Base-by-base conservation (phyloP, 2,797 vertebrate species). In the Siniperca obscura region DNA sequence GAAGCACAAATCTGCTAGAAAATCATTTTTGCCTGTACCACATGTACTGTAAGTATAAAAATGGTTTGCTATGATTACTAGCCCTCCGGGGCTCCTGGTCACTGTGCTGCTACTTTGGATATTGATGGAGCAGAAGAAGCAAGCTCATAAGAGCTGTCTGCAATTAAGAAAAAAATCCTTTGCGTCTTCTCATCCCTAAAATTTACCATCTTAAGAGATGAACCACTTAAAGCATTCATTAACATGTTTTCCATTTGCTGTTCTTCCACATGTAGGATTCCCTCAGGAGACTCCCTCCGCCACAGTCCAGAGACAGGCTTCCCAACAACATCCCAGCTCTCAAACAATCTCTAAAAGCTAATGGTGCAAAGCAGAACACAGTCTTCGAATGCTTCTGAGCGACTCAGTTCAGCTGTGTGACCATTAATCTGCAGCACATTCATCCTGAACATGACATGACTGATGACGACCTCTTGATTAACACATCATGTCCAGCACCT, bases 391-490 rank as follows among this genome's bases (percentile, higher is more conserved):
- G 65, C 71, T 56, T 78, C 74, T 7, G 66, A 64, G 71, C 55
- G 25, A 72, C 68, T 84, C 76, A 36, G 34, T 68, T 71, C 59
- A 60, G 71, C 70, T 17, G 36, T 27, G 48, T 57, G 74, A 34
- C 69, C 70, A 74, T 85, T 70, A 74, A 74, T 69, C 86, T 83
- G 52, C 85, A 60, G 78, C 57, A 68, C 52, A 52, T 79, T 66
- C 77, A 64, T 57, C 70, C 75, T 8, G 40, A 78, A 70, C 72
- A 10, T 46, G 85, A 86, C 76, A 30, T 74, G 89, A 85, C 84
- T 80, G 80, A 88, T 69, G 77, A 76, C 22, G 71, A 87, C 82
- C 74, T 76, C 81, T 81, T 83, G 78, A 91, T 91, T 86, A 92
- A 86, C 84, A 79, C 76, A 76, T 91, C 80, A 50, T 76, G 83